Evolutionary conservation across 2,888 invertebrate species (phyloP).

Genomic region (Lasioglossum marginatum): DNA sequence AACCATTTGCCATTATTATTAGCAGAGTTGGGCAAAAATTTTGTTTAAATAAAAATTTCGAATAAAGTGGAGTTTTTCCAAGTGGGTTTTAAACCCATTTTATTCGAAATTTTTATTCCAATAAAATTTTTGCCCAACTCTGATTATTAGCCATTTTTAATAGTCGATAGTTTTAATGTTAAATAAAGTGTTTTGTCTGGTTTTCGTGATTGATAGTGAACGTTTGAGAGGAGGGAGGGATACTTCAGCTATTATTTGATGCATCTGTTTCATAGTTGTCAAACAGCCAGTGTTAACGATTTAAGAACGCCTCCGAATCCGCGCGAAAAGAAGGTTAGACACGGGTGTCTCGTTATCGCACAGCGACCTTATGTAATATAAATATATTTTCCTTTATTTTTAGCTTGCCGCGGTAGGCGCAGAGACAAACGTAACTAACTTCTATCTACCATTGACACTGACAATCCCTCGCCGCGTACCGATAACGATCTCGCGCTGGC

Average conservation of each 20-base stretch:
- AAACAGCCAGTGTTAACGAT: constrained; percentile 15
- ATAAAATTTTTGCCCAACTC: no score
- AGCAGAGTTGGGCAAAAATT: no score
- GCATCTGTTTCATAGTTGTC: not conserved
- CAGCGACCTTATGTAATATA: constrained; percentile 58
- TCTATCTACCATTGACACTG: constrained; percentile 36
- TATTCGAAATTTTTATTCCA: no score
- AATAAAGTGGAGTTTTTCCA: no score
- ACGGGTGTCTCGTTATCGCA: constrained; percentile 51
- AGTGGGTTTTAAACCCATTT: no score
- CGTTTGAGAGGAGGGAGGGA: not conserved
- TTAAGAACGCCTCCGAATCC: not conserved
- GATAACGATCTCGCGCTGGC: not conserved
- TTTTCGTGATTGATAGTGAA: not conserved
- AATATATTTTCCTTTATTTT: constrained; percentile 65
- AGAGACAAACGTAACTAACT: constrained; percentile 34
- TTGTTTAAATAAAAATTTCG: no score
- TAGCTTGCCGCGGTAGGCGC: constrained; percentile 27
- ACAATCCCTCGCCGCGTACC: constrained; percentile 9
- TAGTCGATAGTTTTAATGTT: not conserved
- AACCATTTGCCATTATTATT: no score
- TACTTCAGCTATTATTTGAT: not conserved
- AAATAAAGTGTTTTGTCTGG: not conserved
- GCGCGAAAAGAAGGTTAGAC: constrained; percentile 38
- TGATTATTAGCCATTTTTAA: no score